Base-by-base conservation (phyloP, 2,888 invertebrate genomes). In the Eupsilia transversa region DNA sequence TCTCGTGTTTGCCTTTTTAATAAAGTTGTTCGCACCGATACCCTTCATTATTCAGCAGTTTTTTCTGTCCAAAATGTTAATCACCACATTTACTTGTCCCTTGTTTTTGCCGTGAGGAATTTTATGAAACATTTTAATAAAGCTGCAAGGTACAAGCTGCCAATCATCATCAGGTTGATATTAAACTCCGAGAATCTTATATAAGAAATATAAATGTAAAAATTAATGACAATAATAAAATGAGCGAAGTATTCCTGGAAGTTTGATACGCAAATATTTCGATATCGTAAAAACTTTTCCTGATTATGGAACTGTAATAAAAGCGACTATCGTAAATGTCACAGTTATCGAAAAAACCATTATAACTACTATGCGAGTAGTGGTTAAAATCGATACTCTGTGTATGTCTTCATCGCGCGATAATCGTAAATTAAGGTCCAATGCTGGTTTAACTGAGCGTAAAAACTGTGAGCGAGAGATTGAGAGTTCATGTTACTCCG, bases 401-500 rank as follows among this genome's bases (percentile, higher is more conserved):
- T 91, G 89, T 92, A 93, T 92, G 93, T 94, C 93, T 94, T 94
- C 91, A 94, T 94, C 92, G 86, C 88, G 89, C 94, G 92, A 94
- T 94, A 94, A 95, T 94, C 95, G 92, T 95, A 96, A 96, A 96
- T 95, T 94, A 94, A 92, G 91, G 90, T 80, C 91, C 91, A 89
- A 92, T 90, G 91, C 89, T 89, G 90, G 92, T 91, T 94, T 91
- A 94, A 96, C 94, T 90, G 94, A 94, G 94, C 95, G 95, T 95
- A 93, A 95, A 96, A 96, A 94, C 94, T 94, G 94, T 93, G 92
- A 92, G 91, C 92, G 88, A 91, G 92, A 92, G 92, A 94, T 94
- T 94, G 94, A 93, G 93, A 94, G 95, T 95, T 95, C 95, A 94
- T 94, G 94, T 95, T 95, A 94, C 95, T 93, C 87, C 89, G 85